A percentile compares a stretch with the other conserved stretches of the same genome.
Evolutionary conservation across 2,888 invertebrate species (phyloP).

Genomic region (Cataglyphis albicans): DNA sequence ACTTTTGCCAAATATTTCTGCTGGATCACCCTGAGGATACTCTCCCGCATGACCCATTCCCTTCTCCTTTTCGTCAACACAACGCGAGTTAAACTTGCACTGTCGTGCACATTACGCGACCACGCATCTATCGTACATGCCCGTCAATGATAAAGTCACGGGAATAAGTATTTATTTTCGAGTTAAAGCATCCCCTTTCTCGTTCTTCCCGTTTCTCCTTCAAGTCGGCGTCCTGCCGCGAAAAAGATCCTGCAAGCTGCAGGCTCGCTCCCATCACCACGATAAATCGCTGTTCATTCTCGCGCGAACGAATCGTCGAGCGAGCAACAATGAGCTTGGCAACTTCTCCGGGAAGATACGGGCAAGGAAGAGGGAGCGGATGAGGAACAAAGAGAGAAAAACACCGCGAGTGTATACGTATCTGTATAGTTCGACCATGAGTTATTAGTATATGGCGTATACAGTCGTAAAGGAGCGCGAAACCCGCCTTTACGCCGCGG

Average conservation of each 20-base stretch:
- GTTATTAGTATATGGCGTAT: slow-evolving; percentile 74
- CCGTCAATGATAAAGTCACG: slow-evolving; percentile 72
- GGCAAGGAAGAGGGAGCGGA: slow-evolving; percentile 26
- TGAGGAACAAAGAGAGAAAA: slow-evolving; percentile 50
- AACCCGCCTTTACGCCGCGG: slow-evolving; percentile 65
- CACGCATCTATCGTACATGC: slow-evolving; percentile 40
- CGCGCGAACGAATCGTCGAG: slow-evolving; percentile 66
- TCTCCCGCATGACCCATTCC: not conserved
- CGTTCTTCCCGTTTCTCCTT: slow-evolving; percentile 54
- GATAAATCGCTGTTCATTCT: slow-evolving; percentile 78
- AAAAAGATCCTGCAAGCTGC: slow-evolving; percentile 66
- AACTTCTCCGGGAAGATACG: slow-evolving; percentile 47
- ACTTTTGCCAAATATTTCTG: slow-evolving; percentile 51
- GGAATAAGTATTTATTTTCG: slow-evolving; percentile 72
- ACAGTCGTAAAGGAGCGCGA: slow-evolving; percentile 72
- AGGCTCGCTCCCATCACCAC: slow-evolving; percentile 61
- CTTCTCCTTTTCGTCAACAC: not conserved
- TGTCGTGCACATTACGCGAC: slow-evolving; percentile 49
- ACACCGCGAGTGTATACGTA: slow-evolving; percentile 61
- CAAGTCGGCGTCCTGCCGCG: slow-evolving; percentile 71
- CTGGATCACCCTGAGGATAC: slow-evolving; percentile 37
- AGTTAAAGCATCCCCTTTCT: slow-evolving; percentile 44
- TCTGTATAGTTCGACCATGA: slow-evolving; percentile 77
- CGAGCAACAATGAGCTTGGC: slow-evolving; percentile 64
- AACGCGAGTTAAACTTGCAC: slow-evolving; percentile 49